phyloP scores from a whole-genome alignment of 1,140 invertebrate genomes.

The Archivesica marissinica region DNA sequence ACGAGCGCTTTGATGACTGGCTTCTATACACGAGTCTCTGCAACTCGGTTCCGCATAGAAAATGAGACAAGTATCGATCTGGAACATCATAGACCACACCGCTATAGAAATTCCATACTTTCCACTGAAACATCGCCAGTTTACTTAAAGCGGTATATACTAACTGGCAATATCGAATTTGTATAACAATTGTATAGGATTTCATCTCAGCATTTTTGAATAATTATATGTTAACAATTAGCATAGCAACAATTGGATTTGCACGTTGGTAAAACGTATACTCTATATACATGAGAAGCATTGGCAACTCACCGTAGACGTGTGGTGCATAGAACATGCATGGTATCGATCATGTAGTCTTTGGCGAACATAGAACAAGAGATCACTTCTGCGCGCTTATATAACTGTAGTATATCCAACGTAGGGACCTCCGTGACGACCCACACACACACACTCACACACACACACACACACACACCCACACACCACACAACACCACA shows the following conservation, averaged over 20 bases:
- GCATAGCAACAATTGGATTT: not conserved
- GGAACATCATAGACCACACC: constrained; percentile 10
- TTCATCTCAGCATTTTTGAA: not conserved
- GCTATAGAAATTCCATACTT: constrained; percentile 28
- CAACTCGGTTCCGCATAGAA: constrained; percentile 46
- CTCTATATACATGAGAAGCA: not conserved
- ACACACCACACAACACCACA: too few species aligned
- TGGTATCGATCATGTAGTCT: not conserved
- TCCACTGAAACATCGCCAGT: not conserved
- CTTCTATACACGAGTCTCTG: constrained; percentile 26
- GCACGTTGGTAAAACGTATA: too few species aligned
- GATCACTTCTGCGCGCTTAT: not conserved
- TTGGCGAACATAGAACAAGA: not conserved
- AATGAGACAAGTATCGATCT: constrained; percentile 44
- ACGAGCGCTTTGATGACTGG: constrained; percentile 15
- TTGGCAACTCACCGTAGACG: too few species aligned
- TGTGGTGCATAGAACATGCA: constrained; percentile 4
- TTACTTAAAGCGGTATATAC: constrained; percentile 23
- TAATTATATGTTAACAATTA: not conserved
- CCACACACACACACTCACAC: too few species aligned
- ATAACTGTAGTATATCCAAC: too few species aligned
- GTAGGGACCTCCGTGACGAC: too few species aligned
- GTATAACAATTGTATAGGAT: too few species aligned
- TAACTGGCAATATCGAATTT: constrained; percentile 23
- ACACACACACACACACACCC: too few species aligned